Conservation (phyloP, 1,140 invertebrate genomes). For the Apis florea region DNA sequence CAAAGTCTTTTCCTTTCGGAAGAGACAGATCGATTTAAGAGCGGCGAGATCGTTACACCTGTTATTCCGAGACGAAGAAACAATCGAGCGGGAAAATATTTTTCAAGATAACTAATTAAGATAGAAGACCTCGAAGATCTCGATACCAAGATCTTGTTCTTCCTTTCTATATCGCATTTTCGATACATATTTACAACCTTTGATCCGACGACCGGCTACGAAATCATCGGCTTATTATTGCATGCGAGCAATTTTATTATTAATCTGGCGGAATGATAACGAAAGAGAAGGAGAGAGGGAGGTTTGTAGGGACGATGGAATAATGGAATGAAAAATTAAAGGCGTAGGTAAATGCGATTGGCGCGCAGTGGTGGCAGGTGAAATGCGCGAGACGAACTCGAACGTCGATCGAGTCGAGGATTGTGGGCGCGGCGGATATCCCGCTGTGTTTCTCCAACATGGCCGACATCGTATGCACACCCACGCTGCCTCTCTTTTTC, state of each 20-base stretch:
- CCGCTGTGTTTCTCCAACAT: conserved; percentile 72
- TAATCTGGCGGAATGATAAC: too few relatives aligned
- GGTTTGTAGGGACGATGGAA: background rate
- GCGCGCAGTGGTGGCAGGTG: conserved; percentile 32
- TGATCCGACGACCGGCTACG: too few relatives aligned
- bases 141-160: conserved; percentile 19
- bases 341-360: conserved; percentile 49
- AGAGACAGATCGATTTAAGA: conserved; percentile 36
- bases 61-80: conserved; percentile 33
- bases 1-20: conserved; percentile 29
- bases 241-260: too few relatives aligned
- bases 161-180: conserved; percentile 6
- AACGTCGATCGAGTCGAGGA: conserved; percentile 25
- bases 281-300: too few relatives aligned
- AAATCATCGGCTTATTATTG: too few relatives aligned
- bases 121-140: conserved; percentile 26
- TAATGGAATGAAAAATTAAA: conserved; percentile 62
- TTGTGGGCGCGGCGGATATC: conserved; percentile 74
- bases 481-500: conserved; percentile 59
- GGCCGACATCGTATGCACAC: conserved; percentile 70
- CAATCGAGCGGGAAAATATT: conserved; percentile 37
- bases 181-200: conserved; percentile 28
- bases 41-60: conserved; percentile 46
- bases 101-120: conserved; percentile 45
- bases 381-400: background rate